Conservation (phyloP, 2,797 vertebrate genomes). For the Danio jaintianensis region DNA sequence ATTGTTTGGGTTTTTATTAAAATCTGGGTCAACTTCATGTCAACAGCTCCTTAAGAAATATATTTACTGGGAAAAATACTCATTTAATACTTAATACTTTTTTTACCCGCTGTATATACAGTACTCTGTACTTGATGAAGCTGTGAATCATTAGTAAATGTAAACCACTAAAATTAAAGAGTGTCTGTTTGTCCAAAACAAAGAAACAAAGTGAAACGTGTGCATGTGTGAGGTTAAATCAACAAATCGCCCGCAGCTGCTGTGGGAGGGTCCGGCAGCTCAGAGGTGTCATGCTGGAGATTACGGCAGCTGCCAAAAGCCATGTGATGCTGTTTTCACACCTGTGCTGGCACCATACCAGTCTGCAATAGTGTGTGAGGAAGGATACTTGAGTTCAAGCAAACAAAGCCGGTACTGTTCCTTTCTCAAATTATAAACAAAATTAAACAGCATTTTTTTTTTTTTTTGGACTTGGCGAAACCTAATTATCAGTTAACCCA, state of each 20-base stretch:
- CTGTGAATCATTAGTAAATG: not conserved
- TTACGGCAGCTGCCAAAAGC: slow-evolving; percentile 40
- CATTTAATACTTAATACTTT: too few relatives aligned
- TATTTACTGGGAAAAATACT: too few relatives aligned
- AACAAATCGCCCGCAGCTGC: slow-evolving; percentile 22
- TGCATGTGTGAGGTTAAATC: slow-evolving; percentile 41
- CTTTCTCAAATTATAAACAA: slow-evolving; percentile 10
- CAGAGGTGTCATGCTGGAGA: slow-evolving; percentile 44
- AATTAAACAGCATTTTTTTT: not conserved
- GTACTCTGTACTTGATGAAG: too few relatives aligned
- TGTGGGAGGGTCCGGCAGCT: slow-evolving; percentile 7
- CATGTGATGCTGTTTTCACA: slow-evolving; percentile 39
- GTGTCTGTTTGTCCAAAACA: not conserved
- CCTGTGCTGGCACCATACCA: slow-evolving; percentile 37
- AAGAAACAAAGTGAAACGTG: not conserved
- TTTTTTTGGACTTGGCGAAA: not conserved
- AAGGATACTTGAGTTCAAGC: not conserved
- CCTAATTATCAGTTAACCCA: not conserved
- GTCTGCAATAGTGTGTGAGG: slow-evolving; percentile 17
- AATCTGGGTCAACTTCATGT: too few relatives aligned
- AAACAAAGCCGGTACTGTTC: slow-evolving; percentile 23
- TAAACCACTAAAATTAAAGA: too few relatives aligned
- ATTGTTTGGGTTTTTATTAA: too few relatives aligned
- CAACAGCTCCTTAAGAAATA: too few relatives aligned
- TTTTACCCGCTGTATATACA: too few relatives aligned